phyloP scores from a whole-genome alignment of 2,888 invertebrate species.

The Serrognathus titanus region DNA sequence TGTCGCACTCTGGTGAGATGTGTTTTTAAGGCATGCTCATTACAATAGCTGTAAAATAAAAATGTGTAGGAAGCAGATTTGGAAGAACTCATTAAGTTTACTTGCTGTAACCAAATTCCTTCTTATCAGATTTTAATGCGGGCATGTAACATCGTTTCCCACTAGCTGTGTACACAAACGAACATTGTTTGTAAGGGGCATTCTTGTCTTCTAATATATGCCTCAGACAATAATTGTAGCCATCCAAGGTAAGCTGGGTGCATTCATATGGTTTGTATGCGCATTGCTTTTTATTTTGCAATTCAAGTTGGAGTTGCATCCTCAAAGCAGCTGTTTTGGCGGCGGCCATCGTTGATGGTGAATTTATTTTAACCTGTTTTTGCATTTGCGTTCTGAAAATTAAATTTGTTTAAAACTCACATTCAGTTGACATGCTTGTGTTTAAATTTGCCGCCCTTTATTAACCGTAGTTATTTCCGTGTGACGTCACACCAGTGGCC shows the following conservation, averaged over 20 bases:
- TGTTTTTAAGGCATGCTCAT: conserved; percentile 66
- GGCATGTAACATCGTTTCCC: conserved; percentile 76
- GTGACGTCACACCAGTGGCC: background rate
- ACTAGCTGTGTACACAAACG: conserved; percentile 62
- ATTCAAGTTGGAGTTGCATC: conserved; percentile 60
- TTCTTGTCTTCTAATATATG: conserved; percentile 81
- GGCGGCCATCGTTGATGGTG: conserved; percentile 13
- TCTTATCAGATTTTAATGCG: conserved; percentile 69
- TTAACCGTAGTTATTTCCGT: background rate
- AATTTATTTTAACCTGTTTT: conserved; percentile 17
- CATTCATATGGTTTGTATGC: conserved; percentile 66
- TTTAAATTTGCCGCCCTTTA: background rate
- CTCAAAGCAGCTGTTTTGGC: conserved; percentile 37
- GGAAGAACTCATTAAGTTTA: conserved; percentile 37
- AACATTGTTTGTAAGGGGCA: conserved; percentile 83
- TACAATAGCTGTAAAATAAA: conserved; percentile 48
- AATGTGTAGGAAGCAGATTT: too few relatives aligned
- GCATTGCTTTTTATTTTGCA: conserved; percentile 59
- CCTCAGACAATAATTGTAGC: conserved; percentile 72
- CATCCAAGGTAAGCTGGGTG: conserved; percentile 63
- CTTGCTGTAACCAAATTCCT: conserved; percentile 55
- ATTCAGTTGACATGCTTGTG: background rate
- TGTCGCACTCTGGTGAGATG: conserved; percentile 62
- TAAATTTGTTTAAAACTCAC: background rate
- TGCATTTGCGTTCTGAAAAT: conserved; percentile 25